Percentiles rank a stretch among this genome's conserved stretches.
phyloP scores from a whole-genome alignment of 2,113 vertebrate species.

The Perognathus longimembris region DNA sequence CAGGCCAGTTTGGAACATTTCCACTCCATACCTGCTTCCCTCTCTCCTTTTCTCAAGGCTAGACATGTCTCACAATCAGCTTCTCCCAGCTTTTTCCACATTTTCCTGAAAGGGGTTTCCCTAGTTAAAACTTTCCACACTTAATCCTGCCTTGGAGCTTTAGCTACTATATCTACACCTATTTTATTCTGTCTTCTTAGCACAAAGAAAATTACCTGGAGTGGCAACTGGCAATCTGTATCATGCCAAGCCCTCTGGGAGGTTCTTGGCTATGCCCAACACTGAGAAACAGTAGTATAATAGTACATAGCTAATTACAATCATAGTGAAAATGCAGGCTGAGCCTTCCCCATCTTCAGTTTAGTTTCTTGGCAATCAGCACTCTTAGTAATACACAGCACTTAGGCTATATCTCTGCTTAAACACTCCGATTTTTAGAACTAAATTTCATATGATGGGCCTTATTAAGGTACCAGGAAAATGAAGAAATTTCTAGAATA shows the following conservation, averaged over 20 bases:
- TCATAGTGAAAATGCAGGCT: neutral
- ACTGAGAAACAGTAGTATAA: slow-evolving; percentile 5
- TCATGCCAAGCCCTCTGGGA: neutral
- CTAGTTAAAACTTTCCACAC: neutral
- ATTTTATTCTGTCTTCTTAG: neutral
- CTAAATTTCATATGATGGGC: neutral
- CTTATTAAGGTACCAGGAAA: neutral
- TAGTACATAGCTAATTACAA: neutral
- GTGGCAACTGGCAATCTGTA: neutral
- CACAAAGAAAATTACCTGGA: neutral
- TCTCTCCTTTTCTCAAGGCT: neutral
- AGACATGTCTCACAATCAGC: neutral
- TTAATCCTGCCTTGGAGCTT: neutral
- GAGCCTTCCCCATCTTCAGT: neutral
- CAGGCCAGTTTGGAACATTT: neutral
- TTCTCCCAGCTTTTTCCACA: neutral
- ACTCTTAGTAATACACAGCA: neutral
- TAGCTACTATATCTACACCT: neutral
- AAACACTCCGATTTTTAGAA: neutral
- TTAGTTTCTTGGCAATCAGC: neutral
- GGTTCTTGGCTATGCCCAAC: neutral
- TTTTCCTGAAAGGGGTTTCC: neutral
- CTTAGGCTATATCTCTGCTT: neutral
- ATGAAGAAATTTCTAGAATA: slow-evolving; percentile 36
- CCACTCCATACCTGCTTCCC: too few species aligned